These are phyloP conservation scores for Yoshiicerus persimilis DNA, from an alignment of 1,140 invertebrate species.

Conservation along the genomic window DNA sequence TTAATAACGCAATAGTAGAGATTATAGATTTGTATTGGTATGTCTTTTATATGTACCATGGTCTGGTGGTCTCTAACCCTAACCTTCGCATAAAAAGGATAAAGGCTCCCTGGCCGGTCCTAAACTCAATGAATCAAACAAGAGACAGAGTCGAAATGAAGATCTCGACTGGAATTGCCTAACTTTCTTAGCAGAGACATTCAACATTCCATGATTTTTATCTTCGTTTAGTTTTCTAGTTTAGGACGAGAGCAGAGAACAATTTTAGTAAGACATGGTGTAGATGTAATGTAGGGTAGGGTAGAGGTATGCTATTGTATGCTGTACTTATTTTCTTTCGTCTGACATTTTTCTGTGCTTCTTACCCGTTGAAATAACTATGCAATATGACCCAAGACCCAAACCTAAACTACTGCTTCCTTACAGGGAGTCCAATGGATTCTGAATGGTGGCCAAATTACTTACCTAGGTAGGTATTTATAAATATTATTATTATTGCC, in stretches of 20 bases:
- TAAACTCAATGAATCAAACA: constrained; percentile 26
- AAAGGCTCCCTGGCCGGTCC: neutral
- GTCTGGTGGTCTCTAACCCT: neutral
- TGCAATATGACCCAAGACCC: neutral
- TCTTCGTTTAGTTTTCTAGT: neutral
- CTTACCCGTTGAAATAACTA: too few relatives aligned
- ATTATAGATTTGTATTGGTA: too few relatives aligned
- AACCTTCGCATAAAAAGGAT: neutral
- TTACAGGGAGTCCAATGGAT: neutral
- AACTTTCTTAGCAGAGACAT: constrained; percentile 5
- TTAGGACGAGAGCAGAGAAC: too few relatives aligned
- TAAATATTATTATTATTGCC: too few relatives aligned
- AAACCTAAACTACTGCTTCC: constrained; percentile 4
- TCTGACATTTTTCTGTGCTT: too few relatives aligned
- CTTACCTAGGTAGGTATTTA: neutral
- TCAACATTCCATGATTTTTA: constrained; percentile 1
- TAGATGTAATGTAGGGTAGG: too few relatives aligned
- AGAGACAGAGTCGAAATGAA: constrained; percentile 22
- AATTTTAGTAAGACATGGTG: too few relatives aligned
- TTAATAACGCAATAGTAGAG: too few relatives aligned
- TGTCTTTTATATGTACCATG: too few relatives aligned
- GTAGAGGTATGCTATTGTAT: too few relatives aligned
- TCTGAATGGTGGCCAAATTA: neutral
- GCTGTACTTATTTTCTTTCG: too few relatives aligned
- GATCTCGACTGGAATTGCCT: constrained; percentile 15